phyloP scores from a whole-genome alignment of 1,140 invertebrate species.

The Gyrodactylus bullatarudis region DNA sequence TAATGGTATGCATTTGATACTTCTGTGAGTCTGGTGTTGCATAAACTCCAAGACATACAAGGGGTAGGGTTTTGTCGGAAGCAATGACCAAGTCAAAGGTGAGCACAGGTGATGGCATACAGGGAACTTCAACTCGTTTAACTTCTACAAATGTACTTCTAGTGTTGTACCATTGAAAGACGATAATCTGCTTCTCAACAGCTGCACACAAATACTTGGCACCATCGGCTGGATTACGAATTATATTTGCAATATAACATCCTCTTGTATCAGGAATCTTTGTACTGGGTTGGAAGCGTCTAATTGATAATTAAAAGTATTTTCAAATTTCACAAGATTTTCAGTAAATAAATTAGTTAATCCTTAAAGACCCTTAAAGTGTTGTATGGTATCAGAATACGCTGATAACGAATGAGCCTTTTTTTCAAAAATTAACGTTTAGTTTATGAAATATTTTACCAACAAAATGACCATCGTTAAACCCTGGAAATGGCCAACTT shows the following conservation, averaged over 20 bases:
- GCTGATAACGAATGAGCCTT: no score
- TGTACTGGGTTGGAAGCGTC: neutral
- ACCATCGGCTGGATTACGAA: neutral
- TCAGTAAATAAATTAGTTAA: neutral
- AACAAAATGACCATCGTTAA: no score
- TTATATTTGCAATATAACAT: neutral
- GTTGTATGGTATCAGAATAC: no score
- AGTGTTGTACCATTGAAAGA: slow-evolving; percentile 3
- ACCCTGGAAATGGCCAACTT: no score
- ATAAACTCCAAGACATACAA: slow-evolving; percentile 6
- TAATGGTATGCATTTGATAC: neutral
- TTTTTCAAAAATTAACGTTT: no score
- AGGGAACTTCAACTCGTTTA: neutral
- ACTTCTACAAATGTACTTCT: slow-evolving; percentile 4
- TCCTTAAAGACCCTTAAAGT: no score
- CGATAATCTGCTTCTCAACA: neutral
- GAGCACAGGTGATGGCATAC: slow-evolving; percentile 1
- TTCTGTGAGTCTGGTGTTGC: neutral
- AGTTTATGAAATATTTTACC: no score
- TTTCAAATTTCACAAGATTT: neutral
- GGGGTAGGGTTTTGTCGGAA: neutral
- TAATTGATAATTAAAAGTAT: neutral
- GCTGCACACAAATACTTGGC: neutral
- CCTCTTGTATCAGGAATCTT: slow-evolving; percentile 4
- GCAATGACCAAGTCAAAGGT: slow-evolving; percentile 4